Conservation (phyloP, 2,797 vertebrate species). For the Valencia hispanica region DNA sequence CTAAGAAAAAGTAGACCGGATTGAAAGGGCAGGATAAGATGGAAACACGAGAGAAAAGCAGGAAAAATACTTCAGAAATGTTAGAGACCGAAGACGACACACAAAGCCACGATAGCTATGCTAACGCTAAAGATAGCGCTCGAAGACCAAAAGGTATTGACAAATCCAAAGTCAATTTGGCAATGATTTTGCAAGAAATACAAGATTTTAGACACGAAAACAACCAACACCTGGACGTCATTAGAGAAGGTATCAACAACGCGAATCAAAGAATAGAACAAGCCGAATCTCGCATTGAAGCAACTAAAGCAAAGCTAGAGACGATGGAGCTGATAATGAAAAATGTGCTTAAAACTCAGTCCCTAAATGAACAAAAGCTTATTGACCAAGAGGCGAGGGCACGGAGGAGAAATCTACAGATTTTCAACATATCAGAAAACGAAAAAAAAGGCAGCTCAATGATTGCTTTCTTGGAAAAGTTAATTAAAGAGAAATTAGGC, state of each 20-base stretch:
- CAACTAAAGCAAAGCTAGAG: background rate
- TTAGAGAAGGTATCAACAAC: background rate
- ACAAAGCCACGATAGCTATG: background rate
- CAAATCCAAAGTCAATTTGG: too few species aligned
- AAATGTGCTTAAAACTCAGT: too few species aligned
- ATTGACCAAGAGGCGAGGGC: background rate
- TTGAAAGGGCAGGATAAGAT: background rate
- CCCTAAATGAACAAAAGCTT: too few species aligned
- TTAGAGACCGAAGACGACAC: background rate
- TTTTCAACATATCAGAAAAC: background rate
- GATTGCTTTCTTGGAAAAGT: background rate
- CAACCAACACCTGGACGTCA: background rate
- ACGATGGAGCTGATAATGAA: background rate
- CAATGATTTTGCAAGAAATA: background rate
- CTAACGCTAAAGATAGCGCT: too few species aligned
- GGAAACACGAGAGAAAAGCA: constrained; percentile 1
- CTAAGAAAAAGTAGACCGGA: background rate
- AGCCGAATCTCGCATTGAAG: background rate
- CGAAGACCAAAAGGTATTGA: too few species aligned
- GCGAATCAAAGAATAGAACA: background rate
- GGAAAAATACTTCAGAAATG: background rate
- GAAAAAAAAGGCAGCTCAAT: background rate
- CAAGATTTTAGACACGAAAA: background rate
- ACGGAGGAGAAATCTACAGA: background rate
- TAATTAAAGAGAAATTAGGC: background rate